Conservation (phyloP, 2,888 invertebrate genomes). For the Pristionchus arcanus region DNA sequence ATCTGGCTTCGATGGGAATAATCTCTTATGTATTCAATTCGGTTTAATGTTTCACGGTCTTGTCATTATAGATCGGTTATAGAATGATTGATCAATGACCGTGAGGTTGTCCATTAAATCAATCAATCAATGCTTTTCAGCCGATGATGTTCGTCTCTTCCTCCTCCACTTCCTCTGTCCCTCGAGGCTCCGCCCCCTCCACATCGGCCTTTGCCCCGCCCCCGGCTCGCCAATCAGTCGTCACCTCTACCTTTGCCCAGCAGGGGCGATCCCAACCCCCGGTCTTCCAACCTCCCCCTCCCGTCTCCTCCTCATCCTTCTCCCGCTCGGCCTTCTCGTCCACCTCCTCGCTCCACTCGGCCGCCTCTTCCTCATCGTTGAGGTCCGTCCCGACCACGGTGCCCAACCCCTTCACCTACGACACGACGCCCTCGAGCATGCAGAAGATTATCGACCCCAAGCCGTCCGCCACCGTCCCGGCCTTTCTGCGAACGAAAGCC, state of each 20-base stretch:
- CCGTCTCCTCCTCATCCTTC: background rate
- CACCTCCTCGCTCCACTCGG: background rate
- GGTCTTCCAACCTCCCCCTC: background rate
- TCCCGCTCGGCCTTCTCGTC: background rate
- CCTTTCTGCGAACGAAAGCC: background rate
- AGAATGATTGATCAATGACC: too few relatives aligned
- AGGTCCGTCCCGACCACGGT: background rate
- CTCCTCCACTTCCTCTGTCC: background rate
- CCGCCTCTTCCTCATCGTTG: background rate
- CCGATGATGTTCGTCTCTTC: conserved; percentile 16
- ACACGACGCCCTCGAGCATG: conserved; percentile 15
- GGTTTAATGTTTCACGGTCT: too few relatives aligned
- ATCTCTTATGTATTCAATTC: too few relatives aligned
- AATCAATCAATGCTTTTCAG: background rate
- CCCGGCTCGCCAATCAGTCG: background rate
- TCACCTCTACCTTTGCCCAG: background rate
- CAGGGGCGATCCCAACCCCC: background rate
- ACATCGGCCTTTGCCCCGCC: conserved; percentile 9
- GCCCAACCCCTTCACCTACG: conserved; percentile 16
- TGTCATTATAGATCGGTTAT: too few relatives aligned
- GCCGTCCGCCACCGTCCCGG: conserved; percentile 3
- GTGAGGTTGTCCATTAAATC: background rate
- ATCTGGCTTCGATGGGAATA: too few relatives aligned
- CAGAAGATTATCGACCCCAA: conserved; percentile 50
- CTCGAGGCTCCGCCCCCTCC: background rate